Conservation (phyloP, 2,113 vertebrate species). For the Mormoops blainvillei region DNA sequence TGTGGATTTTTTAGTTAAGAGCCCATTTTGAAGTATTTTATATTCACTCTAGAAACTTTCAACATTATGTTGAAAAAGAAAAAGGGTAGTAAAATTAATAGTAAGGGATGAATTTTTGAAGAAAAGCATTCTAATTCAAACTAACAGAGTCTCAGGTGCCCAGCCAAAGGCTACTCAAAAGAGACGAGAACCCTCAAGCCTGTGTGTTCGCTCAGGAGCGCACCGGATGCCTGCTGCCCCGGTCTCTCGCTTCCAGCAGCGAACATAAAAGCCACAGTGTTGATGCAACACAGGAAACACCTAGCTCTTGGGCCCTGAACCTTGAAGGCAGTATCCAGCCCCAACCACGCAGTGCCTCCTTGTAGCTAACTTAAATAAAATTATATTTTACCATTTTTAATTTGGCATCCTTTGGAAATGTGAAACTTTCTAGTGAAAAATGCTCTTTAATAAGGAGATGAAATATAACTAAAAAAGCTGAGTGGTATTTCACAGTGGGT, state of each 20-base stretch:
- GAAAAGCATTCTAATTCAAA: neutral
- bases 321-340: neutral
- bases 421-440: neutral
- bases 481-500: neutral
- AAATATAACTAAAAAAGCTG: slow-evolving; percentile 19
- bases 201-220: accelerated
- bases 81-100: neutral
- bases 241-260: too few relatives aligned
- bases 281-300: neutral
- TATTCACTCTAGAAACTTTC: slow-evolving; percentile 56
- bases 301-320: accelerated
- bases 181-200: neutral
- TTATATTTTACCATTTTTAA: neutral
- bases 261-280: neutral
- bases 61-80: neutral
- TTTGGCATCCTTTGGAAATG: neutral
- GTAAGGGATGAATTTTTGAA: neutral
- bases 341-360: neutral
- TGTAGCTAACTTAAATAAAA: neutral
- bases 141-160: neutral
- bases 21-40: slow-evolving; percentile 23
- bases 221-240: accelerated
- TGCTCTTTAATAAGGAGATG: neutral
- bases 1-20: slow-evolving; percentile 35
- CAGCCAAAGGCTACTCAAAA: neutral